Evolutionary conservation across 1,140 invertebrate genomes (phyloP).

Genomic region (Leptinotarsa defecta): DNA sequence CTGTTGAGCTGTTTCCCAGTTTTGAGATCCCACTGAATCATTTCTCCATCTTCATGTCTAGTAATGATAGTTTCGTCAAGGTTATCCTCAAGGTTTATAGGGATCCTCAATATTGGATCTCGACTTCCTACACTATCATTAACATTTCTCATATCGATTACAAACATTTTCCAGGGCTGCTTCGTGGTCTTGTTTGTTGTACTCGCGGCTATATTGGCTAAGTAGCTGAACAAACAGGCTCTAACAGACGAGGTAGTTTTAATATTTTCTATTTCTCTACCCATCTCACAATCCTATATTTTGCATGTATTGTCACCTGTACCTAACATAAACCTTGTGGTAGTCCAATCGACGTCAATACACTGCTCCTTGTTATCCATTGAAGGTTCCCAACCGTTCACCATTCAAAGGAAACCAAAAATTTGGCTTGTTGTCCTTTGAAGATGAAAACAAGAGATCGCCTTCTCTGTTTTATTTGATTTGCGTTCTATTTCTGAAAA

Average conservation of each 20-base stretch:
- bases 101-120: constrained; percentile 67
- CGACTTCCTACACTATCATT: constrained; percentile 64
- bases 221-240: constrained; percentile 90
- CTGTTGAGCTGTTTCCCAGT: constrained; percentile 81
- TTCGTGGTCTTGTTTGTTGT: constrained; percentile 92
- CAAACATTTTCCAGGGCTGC: constrained; percentile 85
- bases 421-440: constrained; percentile 94
- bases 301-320: constrained; percentile 88
- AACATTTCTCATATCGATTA: constrained; percentile 78
- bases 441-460: constrained; percentile 94
- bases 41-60: constrained; percentile 92
- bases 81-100: constrained; percentile 63
- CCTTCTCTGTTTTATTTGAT: constrained; percentile 99
- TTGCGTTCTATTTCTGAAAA: constrained; percentile 62
- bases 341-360: constrained; percentile 96
- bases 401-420: constrained; percentile 99
- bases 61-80: constrained; percentile 91
- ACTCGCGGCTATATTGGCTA: constrained; percentile 88
- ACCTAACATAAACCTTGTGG: constrained; percentile 87
- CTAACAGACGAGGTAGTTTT: constrained; percentile 86
- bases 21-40: constrained; percentile 90
- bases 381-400: constrained; percentile 94
- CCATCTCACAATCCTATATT: constrained; percentile 88
- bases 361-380: constrained; percentile 96
- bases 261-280: constrained; percentile 76